Percentiles rank a stretch among this genome's conserved stretches.
Evolutionary conservation across 2,888 invertebrate species (phyloP).

Genomic region (Empis livida): DNA sequence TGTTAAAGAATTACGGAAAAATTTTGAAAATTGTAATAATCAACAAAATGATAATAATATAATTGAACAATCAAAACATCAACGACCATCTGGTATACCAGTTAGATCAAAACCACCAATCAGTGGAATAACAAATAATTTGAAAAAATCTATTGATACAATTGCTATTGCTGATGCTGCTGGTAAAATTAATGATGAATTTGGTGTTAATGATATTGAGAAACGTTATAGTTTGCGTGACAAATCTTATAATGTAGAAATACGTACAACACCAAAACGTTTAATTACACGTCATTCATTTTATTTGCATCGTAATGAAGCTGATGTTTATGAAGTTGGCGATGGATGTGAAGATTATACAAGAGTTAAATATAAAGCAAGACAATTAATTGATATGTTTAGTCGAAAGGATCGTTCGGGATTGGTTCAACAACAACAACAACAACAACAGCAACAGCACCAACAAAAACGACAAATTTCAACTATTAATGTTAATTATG

Average conservation of each 20-base stretch:
- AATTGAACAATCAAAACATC: not conserved
- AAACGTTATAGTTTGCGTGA: constrained; percentile 11
- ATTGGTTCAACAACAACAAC: not conserved
- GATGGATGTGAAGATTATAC: constrained; percentile 9
- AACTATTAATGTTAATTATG: not conserved
- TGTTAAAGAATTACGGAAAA: constrained; percentile 14
- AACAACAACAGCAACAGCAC: not conserved
- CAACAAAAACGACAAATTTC: not conserved
- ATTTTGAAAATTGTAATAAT: constrained; percentile 9
- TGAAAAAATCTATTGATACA: not conserved
- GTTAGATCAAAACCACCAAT: not conserved
- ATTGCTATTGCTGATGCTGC: not conserved
- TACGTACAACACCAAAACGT: constrained; percentile 3
- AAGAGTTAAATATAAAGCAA: constrained; percentile 10
- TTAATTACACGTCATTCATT: constrained; percentile 10
- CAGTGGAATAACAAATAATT: not conserved
- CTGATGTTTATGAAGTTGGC: constrained; percentile 6
- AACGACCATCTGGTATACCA: not conserved
- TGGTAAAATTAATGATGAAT: constrained; percentile 2
- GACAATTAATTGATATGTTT: constrained; percentile 10
- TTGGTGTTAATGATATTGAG: constrained; percentile 8
- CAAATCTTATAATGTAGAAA: constrained; percentile 4
- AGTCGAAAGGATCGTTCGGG: constrained; percentile 1
- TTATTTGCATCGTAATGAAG: constrained; percentile 11
- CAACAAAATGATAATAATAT: not conserved